These are phyloP conservation scores for Cyanoramphus novaezelandiae DNA, from an alignment of 2,113 vertebrate genomes.

Conservation along the genomic window DNA sequence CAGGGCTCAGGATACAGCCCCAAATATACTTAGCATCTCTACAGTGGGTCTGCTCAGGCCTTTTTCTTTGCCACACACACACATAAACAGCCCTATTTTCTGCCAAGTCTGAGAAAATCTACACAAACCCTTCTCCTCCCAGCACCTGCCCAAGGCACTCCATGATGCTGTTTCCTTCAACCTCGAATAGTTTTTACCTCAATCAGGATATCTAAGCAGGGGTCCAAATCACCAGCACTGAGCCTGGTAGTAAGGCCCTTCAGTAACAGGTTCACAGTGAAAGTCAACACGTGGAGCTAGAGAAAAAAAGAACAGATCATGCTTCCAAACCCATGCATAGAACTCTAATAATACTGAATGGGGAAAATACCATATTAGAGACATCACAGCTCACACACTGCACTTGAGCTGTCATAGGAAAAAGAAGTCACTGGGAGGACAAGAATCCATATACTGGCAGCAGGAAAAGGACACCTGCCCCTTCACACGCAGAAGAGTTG, in stretches of 20 bases:
- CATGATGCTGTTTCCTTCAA: neutral
- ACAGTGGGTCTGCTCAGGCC: neutral
- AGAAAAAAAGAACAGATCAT: neutral
- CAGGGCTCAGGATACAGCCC: neutral
- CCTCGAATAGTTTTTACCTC: constrained; percentile 73
- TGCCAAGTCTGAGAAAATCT: neutral
- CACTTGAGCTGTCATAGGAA: neutral
- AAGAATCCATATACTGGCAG: neutral
- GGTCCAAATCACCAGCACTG: constrained; percentile 87
- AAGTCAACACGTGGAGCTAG: constrained; percentile 94
- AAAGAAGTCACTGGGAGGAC: neutral
- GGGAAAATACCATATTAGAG: neutral
- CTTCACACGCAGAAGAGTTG: neutral
- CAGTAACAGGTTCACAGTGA: constrained; percentile 89
- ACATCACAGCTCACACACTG: neutral
- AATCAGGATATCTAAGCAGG: constrained; percentile 87
- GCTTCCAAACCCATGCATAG: neutral
- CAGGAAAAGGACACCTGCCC: neutral
- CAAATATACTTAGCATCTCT: neutral
- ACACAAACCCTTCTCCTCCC: neutral
- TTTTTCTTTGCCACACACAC: neutral
- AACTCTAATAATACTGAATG: neutral
- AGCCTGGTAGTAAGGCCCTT: constrained; percentile 80
- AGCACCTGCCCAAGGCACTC: neutral
- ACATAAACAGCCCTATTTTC: neutral